phyloP scores from a whole-genome alignment of 2,797 vertebrate genomes.

The Florisuga fusca region DNA sequence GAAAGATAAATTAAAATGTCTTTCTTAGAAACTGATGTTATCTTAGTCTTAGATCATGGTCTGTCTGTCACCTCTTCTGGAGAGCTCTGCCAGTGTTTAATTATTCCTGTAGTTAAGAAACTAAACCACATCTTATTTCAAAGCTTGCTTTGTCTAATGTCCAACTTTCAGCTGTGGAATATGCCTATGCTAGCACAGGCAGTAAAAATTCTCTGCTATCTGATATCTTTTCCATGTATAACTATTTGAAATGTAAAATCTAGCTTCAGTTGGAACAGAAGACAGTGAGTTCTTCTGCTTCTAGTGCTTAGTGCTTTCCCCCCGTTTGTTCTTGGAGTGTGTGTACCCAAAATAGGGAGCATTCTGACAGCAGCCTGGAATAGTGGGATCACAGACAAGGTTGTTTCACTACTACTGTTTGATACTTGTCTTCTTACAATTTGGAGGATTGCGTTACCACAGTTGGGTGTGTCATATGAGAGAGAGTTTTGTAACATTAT shows the following conservation, averaged over 20 bases:
- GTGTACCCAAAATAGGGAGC: background rate
- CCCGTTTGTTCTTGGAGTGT: background rate
- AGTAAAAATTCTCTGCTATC: background rate
- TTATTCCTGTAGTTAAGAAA: slow-evolving; percentile 47
- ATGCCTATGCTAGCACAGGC: slow-evolving; percentile 22
- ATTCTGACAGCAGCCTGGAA: background rate
- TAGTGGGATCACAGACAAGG: background rate
- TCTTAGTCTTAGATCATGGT: slow-evolving; percentile 25
- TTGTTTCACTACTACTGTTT: background rate
- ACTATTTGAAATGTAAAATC: slow-evolving; percentile 9
- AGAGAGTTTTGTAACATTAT: background rate
- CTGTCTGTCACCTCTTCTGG: slow-evolving; percentile 45
- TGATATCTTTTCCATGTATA: slow-evolving; percentile 29
- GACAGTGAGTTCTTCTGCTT: background rate
- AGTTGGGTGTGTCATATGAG: background rate
- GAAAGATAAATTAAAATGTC: slow-evolving; percentile 1
- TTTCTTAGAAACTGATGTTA: slow-evolving; percentile 15
- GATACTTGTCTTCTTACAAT: background rate
- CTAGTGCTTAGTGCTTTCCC: background rate
- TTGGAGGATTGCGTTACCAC: background rate
- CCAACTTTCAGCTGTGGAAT: slow-evolving; percentile 35
- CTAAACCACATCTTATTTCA: slow-evolving; percentile 20
- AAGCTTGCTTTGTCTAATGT: slow-evolving; percentile 39
- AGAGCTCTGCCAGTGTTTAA: slow-evolving; percentile 46
- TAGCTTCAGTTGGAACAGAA: background rate